Conservation (phyloP, 1,140 invertebrate species). For the Cydia strobilella region DNA sequence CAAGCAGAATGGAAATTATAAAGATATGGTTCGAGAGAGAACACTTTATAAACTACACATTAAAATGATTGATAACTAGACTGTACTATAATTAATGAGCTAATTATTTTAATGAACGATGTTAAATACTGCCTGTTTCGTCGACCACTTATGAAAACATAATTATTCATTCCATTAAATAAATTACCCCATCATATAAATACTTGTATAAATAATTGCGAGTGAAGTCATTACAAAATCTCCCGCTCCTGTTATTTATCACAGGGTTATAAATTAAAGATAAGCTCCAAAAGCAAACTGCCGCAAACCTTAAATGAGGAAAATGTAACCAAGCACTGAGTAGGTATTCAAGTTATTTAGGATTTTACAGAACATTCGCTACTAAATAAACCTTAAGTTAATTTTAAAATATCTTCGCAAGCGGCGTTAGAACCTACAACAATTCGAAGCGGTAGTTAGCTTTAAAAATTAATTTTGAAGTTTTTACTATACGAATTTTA, state of each 20-base stretch:
- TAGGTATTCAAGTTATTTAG: neutral
- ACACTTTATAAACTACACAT: no score
- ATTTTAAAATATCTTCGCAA: no score
- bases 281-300: neutral
- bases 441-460: neutral
- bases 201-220: neutral
- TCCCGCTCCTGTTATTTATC: neutral
- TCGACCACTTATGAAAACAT: neutral
- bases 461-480: no score
- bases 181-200: neutral
- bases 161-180: neutral
- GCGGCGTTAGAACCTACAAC: no score
- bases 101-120: neutral
- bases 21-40: no score
- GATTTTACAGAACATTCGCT: no score
- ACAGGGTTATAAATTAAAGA: conserved; percentile 19
- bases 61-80: no score
- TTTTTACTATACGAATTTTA: no score
- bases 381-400: no score
- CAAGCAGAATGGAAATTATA: no score
- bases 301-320: conserved; percentile 14
- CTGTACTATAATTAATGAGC: neutral
- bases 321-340: neutral
- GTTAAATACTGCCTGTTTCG: neutral
- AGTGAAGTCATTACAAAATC: neutral